Base-by-base conservation (phyloP, 2,888 invertebrate genomes). In the Rotaria socialis region DNA sequence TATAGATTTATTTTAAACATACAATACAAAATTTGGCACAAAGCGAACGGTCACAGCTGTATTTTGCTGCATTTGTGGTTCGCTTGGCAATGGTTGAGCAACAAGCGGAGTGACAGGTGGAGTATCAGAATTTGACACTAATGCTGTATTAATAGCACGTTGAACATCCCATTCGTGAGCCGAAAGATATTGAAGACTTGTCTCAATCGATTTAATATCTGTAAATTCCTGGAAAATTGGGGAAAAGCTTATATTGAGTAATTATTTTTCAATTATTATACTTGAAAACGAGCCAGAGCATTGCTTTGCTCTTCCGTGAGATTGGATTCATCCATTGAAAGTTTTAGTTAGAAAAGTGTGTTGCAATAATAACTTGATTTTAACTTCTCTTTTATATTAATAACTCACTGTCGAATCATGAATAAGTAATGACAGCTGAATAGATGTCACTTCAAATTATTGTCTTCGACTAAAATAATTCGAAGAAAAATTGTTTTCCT, bases 101-200 rank as follows among this genome's bases (percentile, higher is more conserved):
- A 19, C 16, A 10, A n/a, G 5, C 0, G 80, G 47, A 47, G 14
- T 35, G 35, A 19, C 16, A 10, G 47, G 5, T 6, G 80, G 47
- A 47, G 14, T 11, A 80, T 80, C 80, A 24, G 80, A 10, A 47
- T 47, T 47, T 11, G 47, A 4, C 10, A 7, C n/a, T n/a, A 80
- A 47, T n/a, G 35, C 80, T 10, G 80, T 80, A 47, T 80, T n/a
- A 24, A 80, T 19, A 47, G 80, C 80, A n/a, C 80, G 80, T 47
- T 80, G n/a, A 0, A 80, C 80, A 47, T 80, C 24, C 80, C 80
- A 80, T 35, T 43, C 24, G 47, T 43, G 43, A 2, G 22, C 24
- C 2, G 2, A 3, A 14, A 80, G n/a, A 80, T n/a, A 80, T n/a
- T 80, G 80, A 47, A 80, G 5, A 47, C 80, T 10, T 41, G 47